These are phyloP conservation scores for Cynocephalus volans DNA, from an alignment of 2,113 vertebrate genomes.

Conservation along the genomic window DNA sequence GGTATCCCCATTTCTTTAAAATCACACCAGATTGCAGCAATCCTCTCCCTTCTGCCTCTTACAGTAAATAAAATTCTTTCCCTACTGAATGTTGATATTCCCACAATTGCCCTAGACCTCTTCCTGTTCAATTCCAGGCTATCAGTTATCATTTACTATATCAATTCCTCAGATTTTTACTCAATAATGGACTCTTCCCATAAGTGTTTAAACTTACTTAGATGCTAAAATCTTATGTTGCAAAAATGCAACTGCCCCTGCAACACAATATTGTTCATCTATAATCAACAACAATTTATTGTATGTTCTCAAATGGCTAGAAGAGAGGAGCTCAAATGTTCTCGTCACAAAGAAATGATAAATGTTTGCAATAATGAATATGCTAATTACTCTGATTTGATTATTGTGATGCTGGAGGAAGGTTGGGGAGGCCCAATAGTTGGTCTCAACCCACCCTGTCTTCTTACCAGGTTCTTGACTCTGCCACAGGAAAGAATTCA, in stretches of 20 bases:
- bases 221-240: neutral
- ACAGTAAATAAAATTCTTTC: neutral
- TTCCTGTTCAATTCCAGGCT: neutral
- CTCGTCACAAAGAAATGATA: too few relatives aligned
- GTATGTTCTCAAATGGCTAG: too few relatives aligned
- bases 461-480: too few relatives aligned
- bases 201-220: neutral
- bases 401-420: too few relatives aligned
- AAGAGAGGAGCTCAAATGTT: too few relatives aligned
- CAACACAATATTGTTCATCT: neutral
- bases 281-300: too few relatives aligned
- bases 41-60: neutral
- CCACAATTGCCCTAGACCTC: neutral
- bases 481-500: too few relatives aligned
- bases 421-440: too few relatives aligned
- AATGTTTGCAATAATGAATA: too few relatives aligned
- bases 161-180: neutral
- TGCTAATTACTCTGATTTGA: too few relatives aligned
- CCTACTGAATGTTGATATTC: neutral
- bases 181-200: neutral
- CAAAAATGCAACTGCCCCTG: neutral
- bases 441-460: too few relatives aligned
- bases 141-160: neutral
- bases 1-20: neutral
- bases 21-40: neutral